phyloP scores from a whole-genome alignment of 2,888 invertebrate species.

The Lasius fuliginosus region DNA sequence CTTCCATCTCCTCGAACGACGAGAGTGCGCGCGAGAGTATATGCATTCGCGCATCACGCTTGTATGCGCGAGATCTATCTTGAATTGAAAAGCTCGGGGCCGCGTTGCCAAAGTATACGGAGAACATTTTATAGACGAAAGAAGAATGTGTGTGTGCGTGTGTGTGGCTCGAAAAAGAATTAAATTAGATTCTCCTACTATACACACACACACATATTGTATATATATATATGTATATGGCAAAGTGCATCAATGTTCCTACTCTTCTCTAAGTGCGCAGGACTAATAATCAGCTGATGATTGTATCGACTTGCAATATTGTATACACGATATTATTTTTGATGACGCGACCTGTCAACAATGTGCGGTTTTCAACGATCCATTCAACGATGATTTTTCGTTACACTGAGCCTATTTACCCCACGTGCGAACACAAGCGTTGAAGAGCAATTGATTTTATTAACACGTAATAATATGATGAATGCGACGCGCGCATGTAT shows the following conservation, averaged over 20 bases:
- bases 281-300: not conserved
- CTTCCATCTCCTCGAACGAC: not conserved
- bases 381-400: not conserved
- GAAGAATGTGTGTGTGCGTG: not conserved
- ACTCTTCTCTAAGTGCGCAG: not conserved
- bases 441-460: constrained; percentile 50
- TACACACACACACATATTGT: no score
- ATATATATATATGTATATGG: no score
- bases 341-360: not conserved
- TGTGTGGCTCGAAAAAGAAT: constrained; percentile 3
- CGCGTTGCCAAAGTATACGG: not conserved
- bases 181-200: not conserved
- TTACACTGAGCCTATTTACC: not conserved
- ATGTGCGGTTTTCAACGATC: not conserved
- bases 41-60: not conserved
- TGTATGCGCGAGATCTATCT: constrained; percentile 25
- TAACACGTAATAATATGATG: constrained; percentile 54
- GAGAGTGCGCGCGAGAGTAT: not conserved
- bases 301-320: not conserved
- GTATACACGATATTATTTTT: not conserved
- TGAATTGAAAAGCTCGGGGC: constrained; percentile 29
- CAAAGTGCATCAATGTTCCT: no score
- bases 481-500: constrained; percentile 47
- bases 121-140: not conserved
- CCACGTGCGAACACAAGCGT: constrained; percentile 11